A percentile compares a stretch with the other conserved stretches of the same genome.
These are phyloP conservation scores for Lanistes nyassanus DNA, from an alignment of 1,140 invertebrate genomes.

Conservation along the genomic window DNA sequence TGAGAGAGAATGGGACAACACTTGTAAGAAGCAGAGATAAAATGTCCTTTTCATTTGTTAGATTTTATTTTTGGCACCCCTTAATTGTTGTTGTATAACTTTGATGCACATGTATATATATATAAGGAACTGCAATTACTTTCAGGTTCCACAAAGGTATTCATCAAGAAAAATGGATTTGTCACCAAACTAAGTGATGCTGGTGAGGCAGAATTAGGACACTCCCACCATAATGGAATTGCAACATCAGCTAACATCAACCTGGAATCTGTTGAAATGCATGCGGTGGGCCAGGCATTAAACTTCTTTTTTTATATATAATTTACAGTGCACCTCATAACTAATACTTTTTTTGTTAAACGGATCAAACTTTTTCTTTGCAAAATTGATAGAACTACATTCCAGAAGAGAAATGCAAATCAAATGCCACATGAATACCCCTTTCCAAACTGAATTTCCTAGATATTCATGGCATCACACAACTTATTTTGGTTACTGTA, in stretches of 20 bases:
- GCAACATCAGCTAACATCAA: conserved; percentile 19
- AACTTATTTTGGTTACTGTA: no score
- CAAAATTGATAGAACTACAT: not conserved
- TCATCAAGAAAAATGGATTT: conserved; percentile 8
- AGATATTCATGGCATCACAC: no score
- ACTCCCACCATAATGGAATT: not conserved
- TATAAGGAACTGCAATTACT: not conserved
- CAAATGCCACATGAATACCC: not conserved
- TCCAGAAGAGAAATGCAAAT: not conserved
- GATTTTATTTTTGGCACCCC: not conserved
- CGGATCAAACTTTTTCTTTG: no score
- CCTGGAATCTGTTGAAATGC: conserved; percentile 19
- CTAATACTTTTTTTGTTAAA: no score
- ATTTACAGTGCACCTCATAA: no score
- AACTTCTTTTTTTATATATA: not conserved
- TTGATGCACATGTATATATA: no score
- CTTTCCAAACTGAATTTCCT: no score
- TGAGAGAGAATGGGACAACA: not conserved
- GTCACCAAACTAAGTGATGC: not conserved
- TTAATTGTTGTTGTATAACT: not conserved
- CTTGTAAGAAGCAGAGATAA: no score
- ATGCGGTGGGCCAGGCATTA: not conserved
- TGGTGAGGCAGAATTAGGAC: not conserved
- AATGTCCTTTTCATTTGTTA: not conserved
- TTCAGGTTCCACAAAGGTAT: conserved; percentile 35